Base-by-base conservation (phyloP, 1,140 invertebrate genomes). In the Camponotus floridanus region DNA sequence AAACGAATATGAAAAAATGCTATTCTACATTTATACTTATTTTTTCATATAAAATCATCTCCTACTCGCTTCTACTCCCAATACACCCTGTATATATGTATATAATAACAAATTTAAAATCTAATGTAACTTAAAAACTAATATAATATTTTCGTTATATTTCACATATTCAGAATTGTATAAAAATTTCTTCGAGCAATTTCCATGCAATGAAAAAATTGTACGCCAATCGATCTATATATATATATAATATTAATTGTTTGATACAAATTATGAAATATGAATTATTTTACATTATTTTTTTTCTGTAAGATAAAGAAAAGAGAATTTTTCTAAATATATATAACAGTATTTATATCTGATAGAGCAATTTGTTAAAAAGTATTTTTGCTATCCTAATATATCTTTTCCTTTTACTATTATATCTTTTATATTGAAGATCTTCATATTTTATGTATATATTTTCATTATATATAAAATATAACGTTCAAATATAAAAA, bases 121-220 rank as follows among this genome's bases (percentile, higher is more conserved):
- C 15, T 57, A 55, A 81, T 71, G 1, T 26, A 26, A 26, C 26
- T 26, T 26, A 26, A 26, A 26, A 26, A 26, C 0, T 26, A 26
- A 83, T 61, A 36, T 9, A 11, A 81, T 45, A 83, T 61, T 61
- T 59, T 61, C 71, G 5, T 36, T 73, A n/a, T 11, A 71, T 26
- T 73, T 1, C 9, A 45, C 13, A 39, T 57, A 31, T 42, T 61
- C 48, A 74, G 6, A 61, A 61, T 81, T 68, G 39, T 26, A 61
- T 61, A 21, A 31, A 74, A 73, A 74, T 74, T 39, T 13, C 13
- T 45, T 21, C 4, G 13, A 1, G 31, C 13, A n/a, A 83, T 73
- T 73, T 73, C 68, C n/a, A 48, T 74, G 13, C 31, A 55, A 83
- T 61, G 51, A 59, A 65, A 42, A 73, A 62, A 48, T 33, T 83